These are phyloP conservation scores for Tursiops truncatus DNA, from an alignment of 2,113 vertebrate species.

Conservation along the genomic window DNA sequence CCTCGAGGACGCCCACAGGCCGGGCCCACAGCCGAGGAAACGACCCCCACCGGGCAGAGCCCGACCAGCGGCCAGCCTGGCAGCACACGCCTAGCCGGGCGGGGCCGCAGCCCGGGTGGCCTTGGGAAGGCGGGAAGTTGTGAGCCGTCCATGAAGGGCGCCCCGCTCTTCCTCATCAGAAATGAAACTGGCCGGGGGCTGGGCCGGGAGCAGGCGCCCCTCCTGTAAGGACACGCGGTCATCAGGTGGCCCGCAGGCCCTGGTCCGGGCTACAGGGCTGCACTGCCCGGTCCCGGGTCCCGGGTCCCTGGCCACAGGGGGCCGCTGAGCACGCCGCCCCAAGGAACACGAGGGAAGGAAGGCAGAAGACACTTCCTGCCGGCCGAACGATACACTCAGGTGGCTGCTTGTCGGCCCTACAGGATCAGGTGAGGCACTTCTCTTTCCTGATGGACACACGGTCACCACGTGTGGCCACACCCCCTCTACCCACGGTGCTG, in stretches of 20 bases:
- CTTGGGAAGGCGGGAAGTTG: neutral
- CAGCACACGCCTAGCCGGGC: neutral
- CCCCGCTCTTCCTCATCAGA: neutral
- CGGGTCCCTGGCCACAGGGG: neutral
- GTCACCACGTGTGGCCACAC: too few relatives aligned
- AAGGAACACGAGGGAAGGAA: neutral
- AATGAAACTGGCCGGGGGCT: neutral
- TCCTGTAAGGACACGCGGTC: neutral
- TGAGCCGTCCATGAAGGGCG: neutral
- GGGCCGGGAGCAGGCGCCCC: neutral
- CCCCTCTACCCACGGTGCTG: too few relatives aligned
- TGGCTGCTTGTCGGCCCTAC: neutral
- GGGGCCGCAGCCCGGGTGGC: neutral
- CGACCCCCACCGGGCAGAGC: neutral
- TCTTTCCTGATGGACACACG: neutral
- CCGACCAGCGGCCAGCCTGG: neutral
- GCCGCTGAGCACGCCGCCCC: neutral
- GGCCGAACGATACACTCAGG: too few relatives aligned
- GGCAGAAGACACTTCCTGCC: neutral
- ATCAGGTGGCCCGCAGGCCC: neutral
- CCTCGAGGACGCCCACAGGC: too few relatives aligned
- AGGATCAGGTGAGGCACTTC: neutral
- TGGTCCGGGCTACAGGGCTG: neutral
- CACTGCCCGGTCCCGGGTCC: neutral
- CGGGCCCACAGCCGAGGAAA: neutral